phyloP scores from a whole-genome alignment of 1,140 invertebrate genomes.

The Listronotus oregonensis region DNA sequence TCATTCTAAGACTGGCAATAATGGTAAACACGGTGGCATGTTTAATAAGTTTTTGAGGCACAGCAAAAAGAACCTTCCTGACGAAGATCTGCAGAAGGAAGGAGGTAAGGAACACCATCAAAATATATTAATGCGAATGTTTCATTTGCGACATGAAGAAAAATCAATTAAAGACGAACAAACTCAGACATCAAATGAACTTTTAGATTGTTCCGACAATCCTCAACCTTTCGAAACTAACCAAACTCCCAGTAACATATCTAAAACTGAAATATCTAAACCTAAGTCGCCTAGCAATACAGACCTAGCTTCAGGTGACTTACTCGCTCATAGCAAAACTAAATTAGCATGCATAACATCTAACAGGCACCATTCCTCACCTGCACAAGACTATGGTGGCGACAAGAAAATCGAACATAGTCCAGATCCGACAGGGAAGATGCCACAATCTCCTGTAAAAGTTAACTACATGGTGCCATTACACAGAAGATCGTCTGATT shows the following conservation, averaged over 20 bases:
- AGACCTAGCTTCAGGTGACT: constrained; percentile 50
- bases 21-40: constrained; percentile 9
- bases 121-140: constrained; percentile 26
- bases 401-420: constrained; percentile 19
- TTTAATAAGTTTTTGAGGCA: constrained; percentile 16
- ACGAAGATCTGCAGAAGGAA: constrained; percentile 10
- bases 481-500: constrained; percentile 86
- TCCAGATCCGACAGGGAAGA: constrained; percentile 30
- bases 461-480: constrained; percentile 61
- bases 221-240: background rate
- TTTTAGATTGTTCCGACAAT: background rate
- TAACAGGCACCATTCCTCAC: constrained; percentile 46
- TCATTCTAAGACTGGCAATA: constrained; percentile 6
- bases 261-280: constrained; percentile 36
- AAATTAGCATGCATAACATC: constrained; percentile 55
- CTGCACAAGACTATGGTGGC: constrained; percentile 40
- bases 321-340: constrained; percentile 47
- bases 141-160: constrained; percentile 24
- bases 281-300: constrained; percentile 44
- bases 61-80: constrained; percentile 16
- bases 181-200: constrained; percentile 29
- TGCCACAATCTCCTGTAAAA: constrained; percentile 62
- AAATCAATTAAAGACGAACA: constrained; percentile 21
- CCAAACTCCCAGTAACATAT: constrained; percentile 20
- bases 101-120: constrained; percentile 1